Evolutionary conservation across 2,113 vertebrate genomes (phyloP), one percentile per base, ranked within the genome.

Genomic region (Brienomyrus longianalis): DNA sequence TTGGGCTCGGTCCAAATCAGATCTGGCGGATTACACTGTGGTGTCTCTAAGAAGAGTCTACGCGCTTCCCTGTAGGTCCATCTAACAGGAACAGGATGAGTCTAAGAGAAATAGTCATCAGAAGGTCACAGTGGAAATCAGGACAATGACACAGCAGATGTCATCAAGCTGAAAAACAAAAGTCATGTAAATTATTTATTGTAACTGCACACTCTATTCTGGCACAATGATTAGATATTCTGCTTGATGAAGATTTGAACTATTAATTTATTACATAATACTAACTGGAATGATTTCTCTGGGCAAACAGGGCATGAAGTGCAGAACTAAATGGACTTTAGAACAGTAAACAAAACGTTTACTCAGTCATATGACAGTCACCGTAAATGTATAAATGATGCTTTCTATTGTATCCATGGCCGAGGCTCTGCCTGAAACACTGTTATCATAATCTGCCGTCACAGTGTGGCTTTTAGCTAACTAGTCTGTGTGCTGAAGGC

Each of bases 1-100:
- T 97, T 94, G 0, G 95, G 96, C 52, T 96, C 95, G 0, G 21
- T 90, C 97, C 97, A 97, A 35, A 59, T 83, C 45, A 97, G 92
- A 5, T 92, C 84, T 5, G 92, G 91, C 0, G 62, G 59, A 0
- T 48, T 54, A 0, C 85, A 88, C 59, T 91, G 89, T n/a, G 92
- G 91, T 0, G 90, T 84, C 17, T 95, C 91, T 91, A 97, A 91
- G 91, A 97, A 97, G 43, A 97, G 93, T n/a, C 83, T 90, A 8
- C 95, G 94, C 0, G 95, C 95, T 70, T 96, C 94, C 74, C 94
- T 83, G 90, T 95, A 97, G 70, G 93, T 91, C 96, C 96, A 97
- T 1, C 50, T 84, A 23, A 74, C 3, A 23, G 96, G 97, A 10
- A 95, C 91, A 0, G 93, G 94, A 80, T 97, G 92, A 2, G 94